phyloP scores from a whole-genome alignment of 2,113 vertebrate species.

The Nanorana parkeri region DNA sequence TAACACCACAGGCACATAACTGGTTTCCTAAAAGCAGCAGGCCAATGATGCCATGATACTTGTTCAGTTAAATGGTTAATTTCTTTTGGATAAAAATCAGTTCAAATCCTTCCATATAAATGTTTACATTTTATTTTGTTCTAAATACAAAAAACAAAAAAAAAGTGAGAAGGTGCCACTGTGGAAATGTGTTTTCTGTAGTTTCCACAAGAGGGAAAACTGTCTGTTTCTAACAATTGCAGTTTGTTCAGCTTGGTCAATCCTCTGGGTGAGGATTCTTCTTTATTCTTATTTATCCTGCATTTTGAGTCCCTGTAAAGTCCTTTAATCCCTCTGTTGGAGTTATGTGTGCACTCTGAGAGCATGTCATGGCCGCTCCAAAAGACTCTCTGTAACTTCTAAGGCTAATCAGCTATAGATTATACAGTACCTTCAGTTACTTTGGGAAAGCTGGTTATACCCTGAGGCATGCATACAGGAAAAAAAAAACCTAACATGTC shows the following conservation, averaged over 20 bases:
- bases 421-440: slow-evolving; percentile 43
- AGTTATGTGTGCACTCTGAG: slow-evolving; percentile 32
- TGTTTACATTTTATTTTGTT: too few species aligned
- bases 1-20: too few species aligned
- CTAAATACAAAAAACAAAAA: too few species aligned
- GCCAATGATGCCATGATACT: too few species aligned
- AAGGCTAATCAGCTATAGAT: slow-evolving; percentile 45
- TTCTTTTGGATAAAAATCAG: too few species aligned
- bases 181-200: neutral
- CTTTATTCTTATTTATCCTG: slow-evolving; percentile 48
- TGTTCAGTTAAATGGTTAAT: too few species aligned
- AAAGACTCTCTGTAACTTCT: slow-evolving; percentile 47
- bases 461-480: slow-evolving; percentile 29
- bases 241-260: slow-evolving; percentile 8
- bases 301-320: slow-evolving; percentile 39
- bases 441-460: slow-evolving; percentile 37
- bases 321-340: slow-evolving; percentile 47
- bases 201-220: neutral
- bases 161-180: too few species aligned
- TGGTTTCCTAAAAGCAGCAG: too few species aligned
- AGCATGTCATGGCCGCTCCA: slow-evolving; percentile 40
- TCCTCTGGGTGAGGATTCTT: slow-evolving; percentile 26
- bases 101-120: too few species aligned
- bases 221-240: neutral
- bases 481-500: slow-evolving; percentile 6